Evolutionary conservation across 2,888 invertebrate species (phyloP).

Genomic region (Amiota mariae): DNA sequence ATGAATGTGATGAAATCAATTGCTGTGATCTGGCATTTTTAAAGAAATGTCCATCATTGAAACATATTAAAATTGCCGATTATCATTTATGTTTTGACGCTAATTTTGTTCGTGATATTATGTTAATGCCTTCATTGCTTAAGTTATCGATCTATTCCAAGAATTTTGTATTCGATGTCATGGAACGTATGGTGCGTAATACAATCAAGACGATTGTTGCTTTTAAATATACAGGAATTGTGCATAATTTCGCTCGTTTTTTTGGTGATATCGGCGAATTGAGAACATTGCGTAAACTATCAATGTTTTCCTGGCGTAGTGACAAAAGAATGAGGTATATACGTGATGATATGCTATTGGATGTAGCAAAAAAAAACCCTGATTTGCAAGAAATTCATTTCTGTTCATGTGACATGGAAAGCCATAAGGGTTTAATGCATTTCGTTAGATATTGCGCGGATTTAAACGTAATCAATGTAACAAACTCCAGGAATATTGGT

Average conservation of each 20-base stretch:
- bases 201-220: slow-evolving; percentile 53
- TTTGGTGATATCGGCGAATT: slow-evolving; percentile 57
- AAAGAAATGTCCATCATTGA: slow-evolving; percentile 59
- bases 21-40: slow-evolving; percentile 61
- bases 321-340: too few species aligned
- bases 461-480: slow-evolving; percentile 56
- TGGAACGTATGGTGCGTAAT: slow-evolving; percentile 57
- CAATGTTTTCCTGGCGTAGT: slow-evolving; percentile 48
- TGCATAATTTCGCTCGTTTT: slow-evolving; percentile 60
- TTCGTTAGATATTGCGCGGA: slow-evolving; percentile 57
- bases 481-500: slow-evolving; percentile 51
- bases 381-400: slow-evolving; percentile 57
- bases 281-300: slow-evolving; percentile 48
- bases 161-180: slow-evolving; percentile 65
- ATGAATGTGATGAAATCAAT: slow-evolving; percentile 65
- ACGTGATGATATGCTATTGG: slow-evolving; percentile 52
- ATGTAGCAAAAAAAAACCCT: slow-evolving; percentile 52
- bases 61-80: slow-evolving; percentile 65
- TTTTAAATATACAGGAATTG: slow-evolving; percentile 58
- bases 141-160: slow-evolving; percentile 62
- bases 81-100: slow-evolving; percentile 65
- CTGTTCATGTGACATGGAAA: slow-evolving; percentile 60
- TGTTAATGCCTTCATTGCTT: slow-evolving; percentile 54
- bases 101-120: slow-evolving; percentile 55
- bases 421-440: slow-evolving; percentile 54